Percentiles rank a stretch among this genome's conserved stretches.
Evolutionary conservation across 2,113 vertebrate species (phyloP).

Genomic region (Engystomops pustulosus): DNA sequence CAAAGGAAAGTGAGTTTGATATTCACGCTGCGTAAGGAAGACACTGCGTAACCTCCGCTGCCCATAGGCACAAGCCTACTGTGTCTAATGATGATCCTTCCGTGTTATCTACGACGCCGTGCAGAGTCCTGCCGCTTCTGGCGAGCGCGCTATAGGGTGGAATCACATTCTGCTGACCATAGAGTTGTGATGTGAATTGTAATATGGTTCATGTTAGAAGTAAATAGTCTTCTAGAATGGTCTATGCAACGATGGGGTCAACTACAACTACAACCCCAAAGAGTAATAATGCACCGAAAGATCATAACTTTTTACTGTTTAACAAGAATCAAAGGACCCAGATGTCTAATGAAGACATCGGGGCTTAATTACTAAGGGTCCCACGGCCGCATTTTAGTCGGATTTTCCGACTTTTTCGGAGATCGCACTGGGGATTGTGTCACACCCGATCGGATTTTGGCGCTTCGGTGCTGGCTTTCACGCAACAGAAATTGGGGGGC

Average conservation of each 20-base stretch:
- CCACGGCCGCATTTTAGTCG: too few species aligned
- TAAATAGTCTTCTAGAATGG: not conserved
- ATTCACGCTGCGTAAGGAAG: not conserved
- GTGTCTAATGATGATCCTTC: not conserved
- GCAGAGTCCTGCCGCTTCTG: not conserved
- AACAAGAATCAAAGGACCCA: too few species aligned
- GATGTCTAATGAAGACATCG: too few species aligned
- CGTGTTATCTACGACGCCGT: not conserved
- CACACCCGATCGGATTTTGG: too few species aligned
- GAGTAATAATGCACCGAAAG: too few species aligned
- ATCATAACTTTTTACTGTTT: too few species aligned
- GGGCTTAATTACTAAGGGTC: too few species aligned
- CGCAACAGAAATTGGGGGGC: too few species aligned
- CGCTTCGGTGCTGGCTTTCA: too few species aligned
- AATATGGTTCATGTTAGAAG: too few species aligned
- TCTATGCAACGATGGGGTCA: not conserved
- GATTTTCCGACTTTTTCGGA: too few species aligned
- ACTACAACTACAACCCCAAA: not conserved
- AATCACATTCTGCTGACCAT: not conserved
- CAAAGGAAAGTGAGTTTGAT: not conserved
- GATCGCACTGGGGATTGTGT: too few species aligned
- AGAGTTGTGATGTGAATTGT: not conserved
- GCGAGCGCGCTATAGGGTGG: not conserved
- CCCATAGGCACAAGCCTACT: not conserved
- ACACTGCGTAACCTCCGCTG: not conserved